Conservation (phyloP, 2,797 vertebrate genomes). For the Melanotaenia maccullochi region DNA sequence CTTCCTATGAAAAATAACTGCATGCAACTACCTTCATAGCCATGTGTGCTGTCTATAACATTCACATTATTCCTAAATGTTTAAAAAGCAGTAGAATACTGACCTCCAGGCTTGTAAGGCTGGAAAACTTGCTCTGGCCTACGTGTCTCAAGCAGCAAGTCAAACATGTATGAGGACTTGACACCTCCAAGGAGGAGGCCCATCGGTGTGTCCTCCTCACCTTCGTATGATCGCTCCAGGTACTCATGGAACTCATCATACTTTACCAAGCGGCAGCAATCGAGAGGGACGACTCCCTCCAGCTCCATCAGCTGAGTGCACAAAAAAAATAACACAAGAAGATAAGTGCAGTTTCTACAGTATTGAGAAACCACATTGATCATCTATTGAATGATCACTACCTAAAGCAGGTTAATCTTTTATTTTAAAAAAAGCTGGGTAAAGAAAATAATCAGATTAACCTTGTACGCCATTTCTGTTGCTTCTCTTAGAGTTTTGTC, state of each 20-base stretch:
- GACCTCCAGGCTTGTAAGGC: slow-evolving; percentile 98
- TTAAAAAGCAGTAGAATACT: slow-evolving; percentile 41
- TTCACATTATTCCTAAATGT: neutral
- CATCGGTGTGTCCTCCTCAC: slow-evolving; percentile 96
- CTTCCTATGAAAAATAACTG: neutral
- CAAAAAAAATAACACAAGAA: neutral
- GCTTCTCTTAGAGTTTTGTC: slow-evolving; percentile 96
- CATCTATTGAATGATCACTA: neutral
- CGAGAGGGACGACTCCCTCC: slow-evolving; percentile 87
- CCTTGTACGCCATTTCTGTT: slow-evolving; percentile 95
- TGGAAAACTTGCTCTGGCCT: slow-evolving; percentile 93
- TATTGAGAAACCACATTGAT: neutral
- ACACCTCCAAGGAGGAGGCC: slow-evolving; percentile 95
- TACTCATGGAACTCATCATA: slow-evolving; percentile 99
- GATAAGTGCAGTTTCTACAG: neutral
- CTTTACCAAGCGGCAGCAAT: slow-evolving; percentile 97
- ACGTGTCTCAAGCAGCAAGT: slow-evolving; percentile 94
- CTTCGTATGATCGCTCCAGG: slow-evolving; percentile 96
- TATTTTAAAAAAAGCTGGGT: no score
- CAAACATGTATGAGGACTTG: slow-evolving; percentile 99
- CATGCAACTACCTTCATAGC: neutral
- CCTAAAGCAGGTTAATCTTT: neutral
- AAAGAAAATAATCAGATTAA: slow-evolving; percentile 52
- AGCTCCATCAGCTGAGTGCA: slow-evolving; percentile 92
- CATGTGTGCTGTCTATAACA: neutral